phyloP scores from a whole-genome alignment of 2,113 vertebrate genomes.

The Protomyctophum bolini region DNA sequence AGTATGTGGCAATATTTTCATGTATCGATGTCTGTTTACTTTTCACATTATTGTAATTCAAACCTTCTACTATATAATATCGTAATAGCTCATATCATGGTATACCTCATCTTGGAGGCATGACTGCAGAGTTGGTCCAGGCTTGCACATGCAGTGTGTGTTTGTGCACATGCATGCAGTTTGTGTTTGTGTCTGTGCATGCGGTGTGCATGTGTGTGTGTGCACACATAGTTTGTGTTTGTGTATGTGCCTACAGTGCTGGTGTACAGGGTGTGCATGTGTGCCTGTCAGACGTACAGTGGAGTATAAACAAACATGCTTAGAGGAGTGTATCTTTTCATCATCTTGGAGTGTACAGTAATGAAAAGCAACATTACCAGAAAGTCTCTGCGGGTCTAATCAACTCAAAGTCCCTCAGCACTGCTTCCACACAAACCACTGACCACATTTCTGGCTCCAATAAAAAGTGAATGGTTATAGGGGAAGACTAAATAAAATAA shows the following conservation, averaged over 20 bases:
- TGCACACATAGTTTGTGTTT: not conserved
- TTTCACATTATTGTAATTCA: too few species aligned
- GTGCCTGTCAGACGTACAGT: not conserved
- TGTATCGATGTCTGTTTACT: too few species aligned
- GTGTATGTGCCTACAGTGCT: too few species aligned
- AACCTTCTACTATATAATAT: too few species aligned
- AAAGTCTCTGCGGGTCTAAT: slow-evolving; percentile 45
- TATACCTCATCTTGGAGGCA: too few species aligned
- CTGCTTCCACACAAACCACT: slow-evolving; percentile 19
- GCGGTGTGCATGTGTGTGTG: not conserved
- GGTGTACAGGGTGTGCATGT: not conserved
- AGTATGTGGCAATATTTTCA: too few species aligned
- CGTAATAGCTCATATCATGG: too few species aligned
- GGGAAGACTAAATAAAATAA: too few species aligned
- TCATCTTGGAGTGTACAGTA: slow-evolving; percentile 50
- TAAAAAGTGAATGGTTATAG: slow-evolving; percentile 41
- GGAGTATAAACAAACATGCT: slow-evolving; percentile 14
- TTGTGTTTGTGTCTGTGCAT: too few species aligned
- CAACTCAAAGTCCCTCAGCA: slow-evolving; percentile 7
- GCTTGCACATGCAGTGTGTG: not conserved
- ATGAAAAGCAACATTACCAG: slow-evolving; percentile 50
- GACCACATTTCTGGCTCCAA: slow-evolving; percentile 34
- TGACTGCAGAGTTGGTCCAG: too few species aligned
- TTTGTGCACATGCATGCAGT: not conserved
- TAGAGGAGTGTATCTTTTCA: slow-evolving; percentile 37